A percentile compares a stretch with the other conserved stretches of the same genome.
phyloP scores from a whole-genome alignment of 2,797 vertebrate species.

The Epinephelus coioides region DNA sequence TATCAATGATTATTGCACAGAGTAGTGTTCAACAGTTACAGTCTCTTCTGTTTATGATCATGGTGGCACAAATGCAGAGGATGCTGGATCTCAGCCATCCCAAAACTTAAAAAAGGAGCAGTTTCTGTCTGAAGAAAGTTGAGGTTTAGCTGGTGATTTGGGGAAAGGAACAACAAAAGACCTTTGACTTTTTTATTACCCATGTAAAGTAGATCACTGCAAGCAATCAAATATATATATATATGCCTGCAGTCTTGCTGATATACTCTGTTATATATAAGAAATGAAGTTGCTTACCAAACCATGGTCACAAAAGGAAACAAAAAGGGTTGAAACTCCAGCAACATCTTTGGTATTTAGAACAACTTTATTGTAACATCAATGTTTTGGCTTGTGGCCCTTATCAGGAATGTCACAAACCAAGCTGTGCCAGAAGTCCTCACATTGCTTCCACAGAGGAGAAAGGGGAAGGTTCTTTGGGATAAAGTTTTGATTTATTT shows the following conservation, averaged over 20 bases:
- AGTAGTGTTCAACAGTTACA: background rate
- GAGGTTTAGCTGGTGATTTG: background rate
- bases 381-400: too few relatives aligned
- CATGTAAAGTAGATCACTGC: background rate
- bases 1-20: background rate
- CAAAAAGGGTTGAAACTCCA: too few relatives aligned
- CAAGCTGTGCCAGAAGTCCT: too few relatives aligned
- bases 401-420: too few relatives aligned
- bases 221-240: background rate
- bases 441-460: background rate
- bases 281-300: too few relatives aligned
- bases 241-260: too few relatives aligned
- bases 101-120: background rate
- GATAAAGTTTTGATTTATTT: too few relatives aligned
- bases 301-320: too few relatives aligned
- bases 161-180: background rate
- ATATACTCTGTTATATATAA: background rate
- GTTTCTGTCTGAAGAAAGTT: background rate
- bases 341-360: too few relatives aligned
- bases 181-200: background rate
- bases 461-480: background rate
- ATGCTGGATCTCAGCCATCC: background rate
- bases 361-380: too few relatives aligned
- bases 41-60: background rate
- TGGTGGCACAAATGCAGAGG: background rate